Base-by-base conservation (phyloP, 2,113 vertebrate species). In the Maccullochella peelii region DNA sequence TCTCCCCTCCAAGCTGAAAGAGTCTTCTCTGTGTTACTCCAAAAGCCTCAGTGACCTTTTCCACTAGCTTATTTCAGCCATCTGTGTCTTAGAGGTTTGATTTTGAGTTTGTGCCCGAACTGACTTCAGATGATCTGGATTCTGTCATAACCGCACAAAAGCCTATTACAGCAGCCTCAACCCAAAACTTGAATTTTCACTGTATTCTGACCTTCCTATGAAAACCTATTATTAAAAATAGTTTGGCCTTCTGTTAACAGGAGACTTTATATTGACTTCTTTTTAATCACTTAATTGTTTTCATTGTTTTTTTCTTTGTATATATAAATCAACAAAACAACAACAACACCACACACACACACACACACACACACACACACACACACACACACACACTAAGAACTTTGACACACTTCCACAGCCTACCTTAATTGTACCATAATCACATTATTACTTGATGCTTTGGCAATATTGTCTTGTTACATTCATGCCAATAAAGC, bases 11-110 rank as follows among this genome's bases (percentile, higher is more conserved):
- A 5, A 1, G 23, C 80, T 69, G 61, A 70, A 79, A 65, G 33
- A 42, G 52, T 69, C 15, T 23, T 59, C 30, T 57, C 36, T 33
- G 15, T 47, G 50, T 44, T 30, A 21, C 40, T 40, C 33, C 66
- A 61, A 38, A 62, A 52, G 55, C 52, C 23, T 75, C 58, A 9
- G 6, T 81, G 72, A 72, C 73, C 77, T 77, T 72, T 71, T 76
- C 58, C 6, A 0, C 47, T 2, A 9, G 16, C 54, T 55, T 61
- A 54, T 61, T 71, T 61, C 27, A 68, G 52, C n/a, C 52, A 33
- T 54, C 66, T 65, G 33, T 63, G 66, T 79, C 36, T 77, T 6
- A 6, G 36, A 57, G 55, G 14, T 70, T 62, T 38, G 2, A 38
- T 69, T 10, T 50, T 33, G 15, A 58, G 3, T 5, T 25, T n/a